Evolutionary conservation across 1,140 invertebrate genomes (phyloP).

Genomic region (Kradibia gibbosae): DNA sequence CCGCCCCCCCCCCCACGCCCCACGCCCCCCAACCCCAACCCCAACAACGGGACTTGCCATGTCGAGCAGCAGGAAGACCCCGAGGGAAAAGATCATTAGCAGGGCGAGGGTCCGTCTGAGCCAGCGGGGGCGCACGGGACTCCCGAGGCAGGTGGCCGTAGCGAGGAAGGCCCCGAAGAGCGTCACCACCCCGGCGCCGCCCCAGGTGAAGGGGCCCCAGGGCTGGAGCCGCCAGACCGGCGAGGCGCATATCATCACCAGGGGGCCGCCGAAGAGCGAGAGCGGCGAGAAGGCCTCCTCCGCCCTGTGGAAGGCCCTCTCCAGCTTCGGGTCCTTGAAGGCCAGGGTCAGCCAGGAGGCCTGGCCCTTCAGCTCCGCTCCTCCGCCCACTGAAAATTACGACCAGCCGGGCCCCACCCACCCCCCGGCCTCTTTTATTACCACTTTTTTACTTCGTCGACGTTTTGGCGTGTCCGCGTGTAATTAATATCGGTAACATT

Average conservation of each 20-base stretch:
- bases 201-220: conserved; percentile 70
- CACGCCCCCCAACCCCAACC: too few species aligned
- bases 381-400: conserved; percentile 54
- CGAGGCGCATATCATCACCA: conserved; percentile 76
- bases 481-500: too few species aligned
- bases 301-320: conserved; percentile 78
- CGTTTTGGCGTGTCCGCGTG: too few species aligned
- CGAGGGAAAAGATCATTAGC: conserved; percentile 69
- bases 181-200: conserved; percentile 65
- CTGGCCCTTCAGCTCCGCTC: conserved; percentile 77
- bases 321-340: conserved; percentile 78
- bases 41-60: conserved; percentile 64
- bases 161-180: conserved; percentile 67
- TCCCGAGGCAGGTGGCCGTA: conserved; percentile 68
- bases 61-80: conserved; percentile 67
- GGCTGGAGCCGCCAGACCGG: conserved; percentile 72
- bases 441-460: too few species aligned
- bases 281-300: conserved; percentile 79
- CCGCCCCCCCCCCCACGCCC: too few species aligned
- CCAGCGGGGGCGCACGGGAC: conserved; percentile 68
- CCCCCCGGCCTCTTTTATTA: too few species aligned
- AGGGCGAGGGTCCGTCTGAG: conserved; percentile 65
- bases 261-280: conserved; percentile 77
- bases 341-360: conserved; percentile 78
- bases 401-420: too few species aligned